Percentiles rank a stretch among this genome's conserved stretches.
phyloP scores from a whole-genome alignment of 1,140 invertebrate species.

The Megalopta genalis region DNA sequence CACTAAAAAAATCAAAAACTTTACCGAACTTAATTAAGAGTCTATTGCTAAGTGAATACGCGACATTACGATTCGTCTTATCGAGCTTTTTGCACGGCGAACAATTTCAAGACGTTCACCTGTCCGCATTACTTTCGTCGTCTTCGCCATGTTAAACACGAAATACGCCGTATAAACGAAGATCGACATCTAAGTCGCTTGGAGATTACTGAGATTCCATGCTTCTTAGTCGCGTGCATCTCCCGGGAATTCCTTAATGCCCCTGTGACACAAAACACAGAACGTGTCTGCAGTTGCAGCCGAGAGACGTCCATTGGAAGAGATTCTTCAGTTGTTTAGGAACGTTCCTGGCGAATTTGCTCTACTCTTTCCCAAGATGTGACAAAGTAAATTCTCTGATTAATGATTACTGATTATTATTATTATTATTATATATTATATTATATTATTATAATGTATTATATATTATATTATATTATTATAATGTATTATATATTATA shows the following conservation, averaged over 20 bases:
- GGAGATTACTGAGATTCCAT: slow-evolving; percentile 3
- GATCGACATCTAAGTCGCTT: not conserved
- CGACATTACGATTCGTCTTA: not conserved
- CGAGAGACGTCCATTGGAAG: not conserved
- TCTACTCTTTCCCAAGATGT: not conserved
- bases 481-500: too few species aligned
- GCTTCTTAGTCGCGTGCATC: not conserved
- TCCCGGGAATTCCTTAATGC: not conserved
- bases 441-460: too few species aligned
- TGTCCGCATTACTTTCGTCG: not conserved
- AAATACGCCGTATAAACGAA: not conserved
- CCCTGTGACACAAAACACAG: not conserved
- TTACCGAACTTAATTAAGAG: not conserved
- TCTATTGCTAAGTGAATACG: not conserved
- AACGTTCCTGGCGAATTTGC: not conserved
- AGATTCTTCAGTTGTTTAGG: not conserved
- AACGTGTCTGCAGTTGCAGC: not conserved
- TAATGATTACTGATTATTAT: too few species aligned
- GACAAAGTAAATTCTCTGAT: not conserved
- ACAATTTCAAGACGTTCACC: not conserved
- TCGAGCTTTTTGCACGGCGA: not conserved
- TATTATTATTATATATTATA: too few species aligned
- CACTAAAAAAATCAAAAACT: too few species aligned
- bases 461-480: too few species aligned
- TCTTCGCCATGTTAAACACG: not conserved